Evolutionary conservation across 2,113 vertebrate genomes (phyloP), one percentile per base, ranked within the genome.

Genomic region (Pungitius pungitius): DNA sequence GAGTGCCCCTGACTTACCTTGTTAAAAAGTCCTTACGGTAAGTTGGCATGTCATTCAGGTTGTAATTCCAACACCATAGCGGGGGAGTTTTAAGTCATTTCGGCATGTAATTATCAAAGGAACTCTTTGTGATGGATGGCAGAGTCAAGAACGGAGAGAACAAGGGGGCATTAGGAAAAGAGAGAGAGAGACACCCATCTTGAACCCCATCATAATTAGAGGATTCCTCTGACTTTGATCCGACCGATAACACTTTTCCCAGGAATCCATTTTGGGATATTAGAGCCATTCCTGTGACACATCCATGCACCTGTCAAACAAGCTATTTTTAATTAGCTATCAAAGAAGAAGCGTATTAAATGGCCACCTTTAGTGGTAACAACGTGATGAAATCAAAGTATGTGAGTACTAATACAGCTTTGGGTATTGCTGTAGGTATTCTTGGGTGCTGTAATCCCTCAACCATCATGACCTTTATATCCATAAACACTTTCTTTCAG

Each of bases 101-200:
- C 91, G 91, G 89, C 91, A 88, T 92, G 93, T 93, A 91, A 94
- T 92, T 94, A 93, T 92, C 90, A 94, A 92, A 93, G 91, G 85
- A 90, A 85, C 87, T 86, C 78, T 88, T 85, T 80, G 85, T 90
- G 90, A 92, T 91, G 89, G 88, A 93, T 90, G 87, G 81, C 79
- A 79, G 78, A 85, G 86, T 85, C 78, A 73, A 69, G 26, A 80
- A 75, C 70, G 62, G 81, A 83, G 60, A 81, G 83, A 85, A 88
- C 81, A 88, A 84, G 86, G 67, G 81, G 75, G 70, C 60, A 73
- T 69, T 54, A 78, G 47, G 62, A 73, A 73, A 67, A 73, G 64
- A 72, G 83, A 84, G 80, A 73, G 71, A 60, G 77, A 84, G 81
- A 90, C 66, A 75, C 54, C 59, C 60, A 54, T 63, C 75, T 66